Evolutionary conservation across 2,113 vertebrate genomes (phyloP).

Genomic region (Cranoglanis bouderius): DNA sequence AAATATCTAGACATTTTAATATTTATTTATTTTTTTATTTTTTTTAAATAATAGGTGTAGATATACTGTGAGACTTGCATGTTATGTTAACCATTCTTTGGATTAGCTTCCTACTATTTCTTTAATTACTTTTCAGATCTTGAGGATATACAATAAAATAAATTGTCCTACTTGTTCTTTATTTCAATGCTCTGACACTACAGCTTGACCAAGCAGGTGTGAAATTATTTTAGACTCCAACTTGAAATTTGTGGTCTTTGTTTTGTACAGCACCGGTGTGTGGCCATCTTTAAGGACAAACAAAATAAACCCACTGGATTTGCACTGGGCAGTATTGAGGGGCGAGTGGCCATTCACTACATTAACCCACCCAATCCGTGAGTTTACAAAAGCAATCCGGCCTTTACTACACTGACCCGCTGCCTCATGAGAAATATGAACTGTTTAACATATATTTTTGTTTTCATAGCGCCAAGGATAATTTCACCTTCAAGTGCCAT

Average conservation of each 20-base stretch:
- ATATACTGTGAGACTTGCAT: neutral
- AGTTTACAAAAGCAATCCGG: constrained; percentile 64
- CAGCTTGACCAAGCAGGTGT: neutral
- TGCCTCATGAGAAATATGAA: neutral
- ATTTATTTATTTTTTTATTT: no score
- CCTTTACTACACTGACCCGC: neutral
- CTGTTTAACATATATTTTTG: constrained; percentile 27
- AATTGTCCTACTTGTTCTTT: neutral
- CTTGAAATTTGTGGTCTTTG: constrained; percentile 1
- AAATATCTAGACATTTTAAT: no score
- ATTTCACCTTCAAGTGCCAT: constrained; percentile 99
- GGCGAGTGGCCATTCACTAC: constrained; percentile 97
- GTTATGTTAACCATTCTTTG: neutral
- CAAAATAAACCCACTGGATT: constrained; percentile 99
- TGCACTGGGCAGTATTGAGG: constrained; percentile 97
- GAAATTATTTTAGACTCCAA: neutral
- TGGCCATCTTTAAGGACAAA: constrained; percentile 99
- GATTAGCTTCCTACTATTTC: neutral
- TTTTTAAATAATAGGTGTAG: no score
- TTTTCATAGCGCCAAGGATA: constrained; percentile 89
- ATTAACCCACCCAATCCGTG: constrained; percentile 98
- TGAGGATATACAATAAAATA: neutral
- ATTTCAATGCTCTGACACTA: neutral
- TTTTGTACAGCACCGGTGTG: constrained; percentile 88
- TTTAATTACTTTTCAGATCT: neutral